Base-by-base conservation (phyloP, 2,888 invertebrate species). In the Fissipunctia ypsillon region DNA sequence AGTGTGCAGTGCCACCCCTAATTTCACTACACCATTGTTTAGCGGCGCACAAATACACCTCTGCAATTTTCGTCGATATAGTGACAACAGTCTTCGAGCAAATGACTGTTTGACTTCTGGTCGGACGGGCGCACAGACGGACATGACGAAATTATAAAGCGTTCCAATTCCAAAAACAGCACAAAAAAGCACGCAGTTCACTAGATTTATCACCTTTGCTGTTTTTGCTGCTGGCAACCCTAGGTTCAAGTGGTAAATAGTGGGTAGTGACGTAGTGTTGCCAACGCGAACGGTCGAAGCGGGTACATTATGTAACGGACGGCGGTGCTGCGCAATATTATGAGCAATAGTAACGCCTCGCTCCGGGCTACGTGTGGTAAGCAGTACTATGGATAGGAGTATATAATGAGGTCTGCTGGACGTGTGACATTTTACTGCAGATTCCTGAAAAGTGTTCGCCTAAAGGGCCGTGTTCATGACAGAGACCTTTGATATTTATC, bases 201-300 rank as follows among this genome's bases (percentile, higher is more conserved):
- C 10, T 14, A 31, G 31, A 80, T 57, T 77, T 54, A 45, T 74
- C 25, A 48, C 12, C 25, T 43, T 67, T 38, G 28, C 31, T 6
- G n/a, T 61, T 76, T 56, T 65, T 48, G 7, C 31, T 31, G 9
- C 14, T n/a, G 61, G 31, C 57, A 84, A 63, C 87, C 87, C 85
- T 87, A 80, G 19, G 48, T 38, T 38, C 50, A 69, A 73, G 74
- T 73, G 75, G 83, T 84, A 84, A 86, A 84, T 86, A 73, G 83
- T 73, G 73, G 74, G 73, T 59, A 75, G 67, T 80, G 87, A 85
- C 80, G 85, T 74, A 64, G 76, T 70, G 65, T 79, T 83, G 81
- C 81, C 88, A 88, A 86, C 88, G 81, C 81, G 86, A 88, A 86
- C 88, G 85, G 88, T 83, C 86, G 76, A 71, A 83, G 73, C 86